These are phyloP conservation scores for Myrmophylax atrothorax DNA, from an alignment of 2,113 vertebrate species.

Conservation along the genomic window DNA sequence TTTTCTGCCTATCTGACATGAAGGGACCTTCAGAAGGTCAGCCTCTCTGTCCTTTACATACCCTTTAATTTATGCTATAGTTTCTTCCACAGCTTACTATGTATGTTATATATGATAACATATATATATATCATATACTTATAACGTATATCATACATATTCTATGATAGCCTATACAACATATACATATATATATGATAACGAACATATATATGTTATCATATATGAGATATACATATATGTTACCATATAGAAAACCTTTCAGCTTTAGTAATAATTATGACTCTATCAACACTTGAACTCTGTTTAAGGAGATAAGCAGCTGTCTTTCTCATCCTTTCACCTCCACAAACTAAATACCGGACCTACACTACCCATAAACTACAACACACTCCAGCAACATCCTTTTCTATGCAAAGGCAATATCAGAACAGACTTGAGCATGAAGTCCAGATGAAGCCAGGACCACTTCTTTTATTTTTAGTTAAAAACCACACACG, in stretches of 20 bases:
- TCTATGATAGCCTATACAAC: no score
- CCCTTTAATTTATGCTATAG: not conserved
- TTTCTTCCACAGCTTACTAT: not conserved
- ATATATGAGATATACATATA: not conserved
- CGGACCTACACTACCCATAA: not conserved
- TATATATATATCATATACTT: no score
- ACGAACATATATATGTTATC: no score
- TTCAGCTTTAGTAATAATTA: not conserved
- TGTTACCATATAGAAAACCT: not conserved
- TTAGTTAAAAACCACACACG: accelerated
- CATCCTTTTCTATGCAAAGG: not conserved
- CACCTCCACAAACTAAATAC: not conserved
- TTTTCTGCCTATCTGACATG: no score
- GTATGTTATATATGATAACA: no score
- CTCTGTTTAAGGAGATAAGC: not conserved
- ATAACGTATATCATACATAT: no score
- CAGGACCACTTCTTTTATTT: not conserved
- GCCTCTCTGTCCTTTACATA: not conserved
- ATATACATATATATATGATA: no score
- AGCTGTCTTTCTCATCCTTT: not conserved
- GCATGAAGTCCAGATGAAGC: not conserved
- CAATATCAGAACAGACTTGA: not conserved
- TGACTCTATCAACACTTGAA: not conserved
- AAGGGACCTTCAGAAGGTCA: not conserved
- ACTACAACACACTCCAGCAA: not conserved